Base-by-base conservation (phyloP, 1,140 invertebrate species). In the Drosophila kanapiae region DNA sequence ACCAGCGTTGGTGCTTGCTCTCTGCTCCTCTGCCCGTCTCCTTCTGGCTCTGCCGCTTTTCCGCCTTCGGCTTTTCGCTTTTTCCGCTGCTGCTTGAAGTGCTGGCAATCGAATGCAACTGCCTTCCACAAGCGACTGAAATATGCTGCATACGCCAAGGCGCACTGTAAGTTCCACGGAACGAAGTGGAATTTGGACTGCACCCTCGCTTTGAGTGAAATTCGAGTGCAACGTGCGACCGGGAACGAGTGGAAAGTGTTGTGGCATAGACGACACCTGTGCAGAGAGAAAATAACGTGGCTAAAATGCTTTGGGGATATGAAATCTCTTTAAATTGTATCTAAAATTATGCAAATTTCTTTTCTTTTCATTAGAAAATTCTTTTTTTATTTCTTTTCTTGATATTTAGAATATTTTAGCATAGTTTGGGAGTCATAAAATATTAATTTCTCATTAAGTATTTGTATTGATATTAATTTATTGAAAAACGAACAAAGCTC, bases 21-120 rank as follows among this genome's bases (percentile, higher is more conserved):
- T 64, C 31, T 33, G 14, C 33, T 51, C 23, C 59, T 38, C 62
- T 70, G 38, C 29, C 56, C 42, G 27, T 77, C 48, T 31, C 37
- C 54, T 58, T 14, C 18, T 71, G 29, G 37, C 38, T 37, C 23
- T 33, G 54, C 16, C 33, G 49, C 23, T 53, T 42, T 33, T 51
- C 45, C 53, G 42, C 56, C 53, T 51, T n/a, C 42, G 51, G 45
- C 70, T 68, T 57, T 59, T 58, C 43, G 67, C 67, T 60, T 48
- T 23, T 60, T 67, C 63, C 62, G 67, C 63, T 49, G 35, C 29
- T 70, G 38, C 40, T 3, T 70, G 35, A 60, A 72, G 60, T 81
- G 78, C 78, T 62, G 62, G 48, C 67, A 70, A 80, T 81, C 78
- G 78, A 79, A 63, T 85, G 81, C 65, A 79, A 69, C 82, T 84